Percentiles rank a stretch among this genome's conserved stretches.
phyloP scores from a whole-genome alignment of 2,797 vertebrate species.

The Pangasius sanitwongsei region DNA sequence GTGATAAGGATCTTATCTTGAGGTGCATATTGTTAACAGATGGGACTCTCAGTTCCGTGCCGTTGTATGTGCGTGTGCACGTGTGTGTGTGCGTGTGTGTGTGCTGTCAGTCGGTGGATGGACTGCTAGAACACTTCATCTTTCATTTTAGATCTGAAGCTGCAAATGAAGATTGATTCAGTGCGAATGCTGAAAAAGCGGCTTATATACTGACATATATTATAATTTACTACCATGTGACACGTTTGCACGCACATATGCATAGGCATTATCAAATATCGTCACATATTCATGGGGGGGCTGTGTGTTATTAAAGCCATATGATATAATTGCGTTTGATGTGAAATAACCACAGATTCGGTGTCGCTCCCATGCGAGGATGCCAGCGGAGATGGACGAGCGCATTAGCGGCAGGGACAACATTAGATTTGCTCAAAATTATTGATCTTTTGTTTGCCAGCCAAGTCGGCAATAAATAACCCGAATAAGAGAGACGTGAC shows the following conservation, averaged over 20 bases:
- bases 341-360: conserved; percentile 82
- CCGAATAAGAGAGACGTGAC: conserved; percentile 78
- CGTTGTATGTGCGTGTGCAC: conserved; percentile 43
- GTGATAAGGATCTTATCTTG: conserved; percentile 51
- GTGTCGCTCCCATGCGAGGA: conserved; percentile 79
- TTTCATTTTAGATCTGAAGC: conserved; percentile 77
- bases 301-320: conserved; percentile 78
- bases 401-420: conserved; percentile 83
- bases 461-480: conserved; percentile 84
- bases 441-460: conserved; percentile 87
- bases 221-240: conserved; percentile 75
- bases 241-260: conserved; percentile 67
- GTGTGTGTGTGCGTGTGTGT: conserved; percentile 61
- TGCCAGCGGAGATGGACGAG: conserved; percentile 84
- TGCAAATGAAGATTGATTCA: conserved; percentile 82
- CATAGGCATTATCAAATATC: conserved; percentile 64
- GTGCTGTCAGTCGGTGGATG: conserved; percentile 71
- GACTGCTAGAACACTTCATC: conserved; percentile 77
- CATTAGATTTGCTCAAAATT: conserved; percentile 88
- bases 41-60: conserved; percentile 35
- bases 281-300: conserved; percentile 60
- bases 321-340: conserved; percentile 83
- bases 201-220: conserved; percentile 69
- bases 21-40: conserved; percentile 53
- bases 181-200: conserved; percentile 55